A percentile compares a stretch with the other conserved stretches of the same genome.
These are phyloP conservation scores for Pristionchus pacificus DNA, from an alignment of 1,140 invertebrate species.

Conservation along the genomic window DNA sequence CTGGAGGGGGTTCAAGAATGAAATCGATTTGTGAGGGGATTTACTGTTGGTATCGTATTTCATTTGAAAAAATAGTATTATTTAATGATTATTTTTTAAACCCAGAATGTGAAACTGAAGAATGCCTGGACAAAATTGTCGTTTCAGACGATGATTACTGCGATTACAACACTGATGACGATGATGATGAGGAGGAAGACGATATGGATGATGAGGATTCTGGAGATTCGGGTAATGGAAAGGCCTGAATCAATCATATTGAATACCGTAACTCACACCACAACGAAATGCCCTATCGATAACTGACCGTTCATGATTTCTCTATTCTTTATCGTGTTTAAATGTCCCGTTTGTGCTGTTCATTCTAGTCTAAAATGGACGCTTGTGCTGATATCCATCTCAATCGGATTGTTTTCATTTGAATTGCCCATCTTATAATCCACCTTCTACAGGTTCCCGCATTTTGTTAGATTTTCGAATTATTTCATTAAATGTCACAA, in stretches of 20 bases:
- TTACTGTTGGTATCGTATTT: no score
- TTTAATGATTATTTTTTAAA: no score
- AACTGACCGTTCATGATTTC: not conserved
- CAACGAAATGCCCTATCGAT: not conserved
- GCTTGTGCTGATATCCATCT: no score
- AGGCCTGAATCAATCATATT: conserved; percentile 26
- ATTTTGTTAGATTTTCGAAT: no score
- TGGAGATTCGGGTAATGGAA: conserved; percentile 52
- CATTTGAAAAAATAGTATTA: no score
- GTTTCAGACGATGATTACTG: conserved; percentile 54
- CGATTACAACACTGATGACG: conserved; percentile 62
- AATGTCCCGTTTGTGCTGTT: no score
- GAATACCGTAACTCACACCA: not conserved
- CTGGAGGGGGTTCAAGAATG: no score
- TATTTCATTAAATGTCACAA: no score
- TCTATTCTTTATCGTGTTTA: not conserved
- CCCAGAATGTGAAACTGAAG: no score
- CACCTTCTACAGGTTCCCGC: no score
- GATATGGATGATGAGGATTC: conserved; percentile 41
- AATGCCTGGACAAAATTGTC: conserved; percentile 21
- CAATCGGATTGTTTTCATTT: not conserved
- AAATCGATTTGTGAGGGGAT: not conserved
- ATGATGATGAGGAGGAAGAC: conserved; percentile 26
- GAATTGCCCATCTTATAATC: no score
- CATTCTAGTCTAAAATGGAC: no score